A percentile compares a stretch with the other conserved stretches of the same genome.
Conservation (phyloP, 2,797 vertebrate species). For the Bryconaethiops microstoma region DNA sequence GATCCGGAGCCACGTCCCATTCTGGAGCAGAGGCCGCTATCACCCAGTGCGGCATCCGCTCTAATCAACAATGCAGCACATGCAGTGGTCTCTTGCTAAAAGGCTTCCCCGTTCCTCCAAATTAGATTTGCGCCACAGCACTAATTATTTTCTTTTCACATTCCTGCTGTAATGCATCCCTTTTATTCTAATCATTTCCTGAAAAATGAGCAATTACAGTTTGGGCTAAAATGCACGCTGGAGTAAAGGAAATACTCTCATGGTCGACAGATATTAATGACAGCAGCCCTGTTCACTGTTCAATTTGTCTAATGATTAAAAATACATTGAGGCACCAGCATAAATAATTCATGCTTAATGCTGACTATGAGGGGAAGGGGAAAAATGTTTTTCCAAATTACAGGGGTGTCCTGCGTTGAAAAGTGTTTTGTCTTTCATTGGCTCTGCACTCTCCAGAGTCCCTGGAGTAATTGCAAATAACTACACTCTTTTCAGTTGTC, state of each 20-base stretch:
- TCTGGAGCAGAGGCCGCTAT: conserved; percentile 43
- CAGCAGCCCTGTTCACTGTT: conserved; percentile 56
- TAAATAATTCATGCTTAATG: conserved; percentile 65
- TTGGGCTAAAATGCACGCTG: conserved; percentile 56
- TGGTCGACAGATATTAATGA: conserved; percentile 62
- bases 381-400: conserved; percentile 52
- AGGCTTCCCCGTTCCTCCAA: conserved; percentile 55
- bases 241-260: conserved; percentile 55
- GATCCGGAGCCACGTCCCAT: conserved; percentile 51
- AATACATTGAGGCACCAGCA: conserved; percentile 62
- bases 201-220: conserved; percentile 63
- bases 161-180: conserved; percentile 55
- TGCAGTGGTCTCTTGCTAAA: conserved; percentile 51
- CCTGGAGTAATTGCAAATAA: conserved; percentile 53
- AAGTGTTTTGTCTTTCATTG: conserved; percentile 43
- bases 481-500: conserved; percentile 30
- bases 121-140: conserved; percentile 61
- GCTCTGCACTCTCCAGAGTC: conserved; percentile 34
- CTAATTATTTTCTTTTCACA: conserved; percentile 66
- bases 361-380: conserved; percentile 28
- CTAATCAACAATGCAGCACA: conserved; percentile 60
- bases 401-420: conserved; percentile 41
- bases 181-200: conserved; percentile 64
- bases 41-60: conserved; percentile 36
- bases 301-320: conserved; percentile 65